A percentile compares a stretch with the other conserved stretches of the same genome.
phyloP scores from a whole-genome alignment of 1,140 invertebrate genomes.

The Cyphomyrmex costatus region DNA sequence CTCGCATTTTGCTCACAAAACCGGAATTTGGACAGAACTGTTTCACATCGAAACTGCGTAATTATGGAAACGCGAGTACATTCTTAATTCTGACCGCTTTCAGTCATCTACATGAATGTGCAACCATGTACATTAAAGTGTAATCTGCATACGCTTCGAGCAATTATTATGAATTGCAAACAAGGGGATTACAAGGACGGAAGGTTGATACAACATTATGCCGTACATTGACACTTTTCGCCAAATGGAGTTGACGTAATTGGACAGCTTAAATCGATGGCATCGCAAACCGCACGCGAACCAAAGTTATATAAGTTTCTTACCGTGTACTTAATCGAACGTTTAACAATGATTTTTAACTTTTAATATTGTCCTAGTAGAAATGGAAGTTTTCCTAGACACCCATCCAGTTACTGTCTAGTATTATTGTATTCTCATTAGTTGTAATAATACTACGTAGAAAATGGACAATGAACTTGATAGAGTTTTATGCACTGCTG shows the following conservation, averaged over 20 bases:
- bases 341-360: not conserved
- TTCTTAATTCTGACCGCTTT: slow-evolving; percentile 47
- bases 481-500: too few relatives aligned
- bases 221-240: slow-evolving; percentile 36
- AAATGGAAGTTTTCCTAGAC: too few relatives aligned
- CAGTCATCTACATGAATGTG: slow-evolving; percentile 3
- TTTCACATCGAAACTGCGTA: slow-evolving; percentile 8
- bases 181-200: slow-evolving; percentile 47
- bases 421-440: too few relatives aligned
- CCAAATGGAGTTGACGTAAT: slow-evolving; percentile 43
- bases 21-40: not conserved
- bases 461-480: too few relatives aligned
- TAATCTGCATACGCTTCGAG: slow-evolving; percentile 58
- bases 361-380: too few relatives aligned
- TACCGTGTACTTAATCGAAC: not conserved
- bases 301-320: slow-evolving; percentile 12
- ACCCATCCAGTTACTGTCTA: too few relatives aligned
- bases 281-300: not conserved
- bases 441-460: too few relatives aligned
- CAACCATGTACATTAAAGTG: slow-evolving; percentile 22
- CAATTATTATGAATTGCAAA: slow-evolving; percentile 64
- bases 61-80: not conserved
- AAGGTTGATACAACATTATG: slow-evolving; percentile 34
- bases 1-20: not conserved
- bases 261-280: slow-evolving; percentile 17